Base-by-base conservation (phyloP, 2,113 vertebrate genomes). In the Micromys minutus region DNA sequence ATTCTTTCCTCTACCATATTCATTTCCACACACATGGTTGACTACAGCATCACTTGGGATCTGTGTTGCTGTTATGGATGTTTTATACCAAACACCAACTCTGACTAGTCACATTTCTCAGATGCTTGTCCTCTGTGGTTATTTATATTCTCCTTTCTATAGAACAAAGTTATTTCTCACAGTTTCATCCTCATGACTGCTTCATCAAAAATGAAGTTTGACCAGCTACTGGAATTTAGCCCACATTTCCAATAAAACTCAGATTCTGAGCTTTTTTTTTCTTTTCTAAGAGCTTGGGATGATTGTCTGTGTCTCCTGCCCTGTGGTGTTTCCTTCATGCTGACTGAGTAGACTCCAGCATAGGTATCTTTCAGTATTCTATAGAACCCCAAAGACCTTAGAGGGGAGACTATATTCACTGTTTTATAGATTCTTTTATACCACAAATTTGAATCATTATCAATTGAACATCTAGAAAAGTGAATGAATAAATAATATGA, bases 401-500 rank as follows among this genome's bases (percentile, higher is more conserved):
- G 63, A 3, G 0, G 2, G 26, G 29, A 17, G 2, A 1, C 24
- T 84, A 0, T 71, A 42, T 57, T 83, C 13, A 84, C 47, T 63
- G 3, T 93, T n/a, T 84, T 89, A 42, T 63, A n/a, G 34, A 86
- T 79, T 91, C 72, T 94, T 93, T 61, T 16, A 81, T 12, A 81
- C 34, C 16, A 81, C 1, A 84, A 76, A 45, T 88, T 79, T 67
- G 83, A 42, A 94, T 84, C 34, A 79, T 61, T 91, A 65, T 83
- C 67, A 84, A 52, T 65, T 75, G 52, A 94, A 50, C 21, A 90
- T 50, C 31, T 84, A 7, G 84, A 80, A 36, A 79, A 75, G 9
- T 76, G 10, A 34, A 65, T 45, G 21, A 57, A 65, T 93, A 75
- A 87, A 34, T 31, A 31, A 80, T 15, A 94, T 13, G 3, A 47